phyloP scores from a whole-genome alignment of 2,113 vertebrate species.

The Antechinus stuartii region DNA sequence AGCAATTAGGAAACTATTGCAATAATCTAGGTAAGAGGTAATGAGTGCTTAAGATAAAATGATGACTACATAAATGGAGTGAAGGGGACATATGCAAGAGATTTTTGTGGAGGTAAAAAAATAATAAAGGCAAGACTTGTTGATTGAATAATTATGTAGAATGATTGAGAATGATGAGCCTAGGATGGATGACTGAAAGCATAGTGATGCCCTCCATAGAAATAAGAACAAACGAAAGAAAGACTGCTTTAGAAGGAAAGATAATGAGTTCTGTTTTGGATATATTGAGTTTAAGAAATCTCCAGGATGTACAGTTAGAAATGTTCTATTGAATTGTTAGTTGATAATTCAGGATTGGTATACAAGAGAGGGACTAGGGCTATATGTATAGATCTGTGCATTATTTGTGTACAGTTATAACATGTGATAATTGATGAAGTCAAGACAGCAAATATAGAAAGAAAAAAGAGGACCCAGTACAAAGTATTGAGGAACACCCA shows the following conservation, averaged over 20 bases:
- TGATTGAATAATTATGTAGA: background rate
- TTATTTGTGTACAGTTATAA: background rate
- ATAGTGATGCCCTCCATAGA: background rate
- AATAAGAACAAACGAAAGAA: background rate
- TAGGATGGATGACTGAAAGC: background rate
- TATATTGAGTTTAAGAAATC: background rate
- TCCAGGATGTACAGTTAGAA: background rate
- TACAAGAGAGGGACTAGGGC: background rate
- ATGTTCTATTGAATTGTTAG: background rate
- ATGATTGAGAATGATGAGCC: background rate
- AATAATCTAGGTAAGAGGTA: background rate
- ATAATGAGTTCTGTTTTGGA: background rate
- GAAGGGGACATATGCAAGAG: background rate
- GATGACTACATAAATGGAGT: background rate
- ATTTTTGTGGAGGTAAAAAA: background rate
- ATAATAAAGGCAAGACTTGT: background rate
- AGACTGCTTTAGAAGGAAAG: background rate
- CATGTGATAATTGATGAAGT: background rate
- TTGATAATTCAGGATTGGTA: background rate
- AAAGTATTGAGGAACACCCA: background rate
- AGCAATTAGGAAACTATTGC: background rate
- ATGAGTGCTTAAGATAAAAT: background rate
- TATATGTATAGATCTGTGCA: background rate
- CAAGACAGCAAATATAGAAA: background rate
- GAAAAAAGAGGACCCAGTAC: background rate